These are phyloP conservation scores for Dendrophyllia cribrosa DNA, from an alignment of 64 coral and sea anemone genomes.

Conservation along the genomic window DNA sequence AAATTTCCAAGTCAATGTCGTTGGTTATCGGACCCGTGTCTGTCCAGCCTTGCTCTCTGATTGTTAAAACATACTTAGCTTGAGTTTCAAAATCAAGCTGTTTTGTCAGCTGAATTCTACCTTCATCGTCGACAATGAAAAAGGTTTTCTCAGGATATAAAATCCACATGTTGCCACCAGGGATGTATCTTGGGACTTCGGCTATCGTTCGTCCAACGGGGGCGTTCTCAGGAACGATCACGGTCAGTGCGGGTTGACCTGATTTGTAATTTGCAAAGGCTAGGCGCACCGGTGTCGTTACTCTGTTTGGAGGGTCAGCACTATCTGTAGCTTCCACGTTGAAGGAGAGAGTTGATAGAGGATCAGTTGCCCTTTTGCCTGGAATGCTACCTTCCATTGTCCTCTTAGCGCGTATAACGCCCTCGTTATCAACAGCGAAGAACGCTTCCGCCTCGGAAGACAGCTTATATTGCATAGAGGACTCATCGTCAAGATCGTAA, in stretches of 20 bases:
- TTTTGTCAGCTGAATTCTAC: constrained; percentile 34
- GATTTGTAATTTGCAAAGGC: constrained; percentile 62
- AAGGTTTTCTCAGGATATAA: constrained; percentile 49
- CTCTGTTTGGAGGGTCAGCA: constrained; percentile 52
- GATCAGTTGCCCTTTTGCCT: constrained; percentile 21
- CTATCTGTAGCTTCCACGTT: constrained; percentile 59
- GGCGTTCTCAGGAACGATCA: constrained; percentile 70
- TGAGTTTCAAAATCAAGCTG: constrained; percentile 76
- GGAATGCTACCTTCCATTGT: constrained; percentile 41
- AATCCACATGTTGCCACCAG: constrained; percentile 68
- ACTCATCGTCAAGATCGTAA: constrained; percentile 70
- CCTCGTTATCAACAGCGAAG: constrained; percentile 76
- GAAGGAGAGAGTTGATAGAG: constrained; percentile 57
- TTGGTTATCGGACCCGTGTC: constrained; percentile 6
- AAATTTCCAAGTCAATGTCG: constrained; percentile 69
- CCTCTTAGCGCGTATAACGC: constrained; percentile 57
- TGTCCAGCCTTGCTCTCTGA: constrained; percentile 60
- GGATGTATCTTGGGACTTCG: constrained; percentile 71
- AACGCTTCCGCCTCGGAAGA: constrained; percentile 70
- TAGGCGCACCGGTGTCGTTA: constrained; percentile 53
- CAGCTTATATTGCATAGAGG: constrained; percentile 67
- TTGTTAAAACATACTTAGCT: constrained; percentile 64
- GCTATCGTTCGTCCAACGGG: constrained; percentile 53
- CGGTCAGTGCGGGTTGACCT: constrained; percentile 57
- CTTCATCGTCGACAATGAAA: constrained; percentile 74